These are phyloP conservation scores for Biston betularia DNA, from an alignment of 2,888 invertebrate genomes.

Conservation along the genomic window DNA sequence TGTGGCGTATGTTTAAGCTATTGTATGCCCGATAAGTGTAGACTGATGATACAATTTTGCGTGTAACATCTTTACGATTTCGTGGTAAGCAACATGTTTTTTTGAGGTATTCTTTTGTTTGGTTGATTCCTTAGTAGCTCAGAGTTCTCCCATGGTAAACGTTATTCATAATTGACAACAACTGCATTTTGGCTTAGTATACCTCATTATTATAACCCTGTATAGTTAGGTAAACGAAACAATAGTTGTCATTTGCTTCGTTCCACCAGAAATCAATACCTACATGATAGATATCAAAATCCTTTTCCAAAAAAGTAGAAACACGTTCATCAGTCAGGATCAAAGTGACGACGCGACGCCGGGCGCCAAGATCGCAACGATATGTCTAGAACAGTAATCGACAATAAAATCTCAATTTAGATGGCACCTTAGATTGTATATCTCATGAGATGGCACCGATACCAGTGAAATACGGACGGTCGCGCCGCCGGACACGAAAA, in stretches of 20 bases:
- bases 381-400: conserved; percentile 85
- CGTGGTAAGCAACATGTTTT: too few species aligned
- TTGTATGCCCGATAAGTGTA: too few species aligned
- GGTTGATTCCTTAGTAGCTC: too few species aligned
- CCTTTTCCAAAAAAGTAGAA: conserved; percentile 36
- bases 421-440: conserved; percentile 59
- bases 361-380: conserved; percentile 86
- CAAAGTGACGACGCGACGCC: conserved; percentile 61
- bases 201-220: background rate
- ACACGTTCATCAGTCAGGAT: conserved; percentile 54
- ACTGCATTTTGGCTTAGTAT: too few species aligned
- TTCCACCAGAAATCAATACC: background rate
- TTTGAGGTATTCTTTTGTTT: too few species aligned
- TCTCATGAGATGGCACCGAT: conserved; percentile 78
- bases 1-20: too few species aligned
- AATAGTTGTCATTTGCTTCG: background rate
- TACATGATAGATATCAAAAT: conserved; percentile 16
- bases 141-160: too few species aligned
- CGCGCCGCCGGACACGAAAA: conserved; percentile 81
- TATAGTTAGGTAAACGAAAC: background rate
- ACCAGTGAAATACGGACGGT: conserved; percentile 84
- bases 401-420: conserved; percentile 86
- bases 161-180: too few species aligned
- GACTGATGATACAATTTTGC: too few species aligned
- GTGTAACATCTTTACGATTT: too few species aligned